Conservation (phyloP, 1,140 invertebrate species). For the Anoplolepis gracilipes region DNA sequence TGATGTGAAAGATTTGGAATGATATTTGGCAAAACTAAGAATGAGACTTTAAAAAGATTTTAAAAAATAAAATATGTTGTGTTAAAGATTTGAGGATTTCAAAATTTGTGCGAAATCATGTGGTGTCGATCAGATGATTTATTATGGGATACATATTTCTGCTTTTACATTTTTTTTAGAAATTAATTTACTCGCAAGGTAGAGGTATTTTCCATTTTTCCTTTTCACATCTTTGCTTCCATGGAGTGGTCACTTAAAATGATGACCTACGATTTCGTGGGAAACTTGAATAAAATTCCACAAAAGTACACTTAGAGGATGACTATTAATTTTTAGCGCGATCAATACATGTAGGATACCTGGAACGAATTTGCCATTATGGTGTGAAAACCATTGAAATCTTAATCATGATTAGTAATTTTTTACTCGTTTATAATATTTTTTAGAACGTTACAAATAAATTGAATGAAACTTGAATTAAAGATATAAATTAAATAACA, state of each 20-base stretch:
- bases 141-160: not conserved
- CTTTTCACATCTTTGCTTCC: not conserved
- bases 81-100: not conserved
- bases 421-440: not conserved
- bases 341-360: slow-evolving; percentile 7
- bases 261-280: slow-evolving; percentile 10
- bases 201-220: slow-evolving; percentile 20
- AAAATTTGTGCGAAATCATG: not conserved
- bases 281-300: slow-evolving; percentile 20
- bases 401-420: not conserved
- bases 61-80: not conserved
- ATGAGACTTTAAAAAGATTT: not conserved
- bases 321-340: slow-evolving; percentile 29
- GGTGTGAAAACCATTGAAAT: not conserved
- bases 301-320: slow-evolving; percentile 8
- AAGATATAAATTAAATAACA: not conserved
- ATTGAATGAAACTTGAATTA: not conserved
- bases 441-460: not conserved
- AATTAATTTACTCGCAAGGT: slow-evolving; percentile 19
- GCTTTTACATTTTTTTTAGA: not conserved
- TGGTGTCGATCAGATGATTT: not conserved
- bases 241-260: not conserved
- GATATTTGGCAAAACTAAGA: too few relatives aligned
- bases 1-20: not conserved
- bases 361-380: slow-evolving; percentile 6